Base-by-base conservation (phyloP, 2,113 vertebrate genomes). In the Panthera tigris region DNA sequence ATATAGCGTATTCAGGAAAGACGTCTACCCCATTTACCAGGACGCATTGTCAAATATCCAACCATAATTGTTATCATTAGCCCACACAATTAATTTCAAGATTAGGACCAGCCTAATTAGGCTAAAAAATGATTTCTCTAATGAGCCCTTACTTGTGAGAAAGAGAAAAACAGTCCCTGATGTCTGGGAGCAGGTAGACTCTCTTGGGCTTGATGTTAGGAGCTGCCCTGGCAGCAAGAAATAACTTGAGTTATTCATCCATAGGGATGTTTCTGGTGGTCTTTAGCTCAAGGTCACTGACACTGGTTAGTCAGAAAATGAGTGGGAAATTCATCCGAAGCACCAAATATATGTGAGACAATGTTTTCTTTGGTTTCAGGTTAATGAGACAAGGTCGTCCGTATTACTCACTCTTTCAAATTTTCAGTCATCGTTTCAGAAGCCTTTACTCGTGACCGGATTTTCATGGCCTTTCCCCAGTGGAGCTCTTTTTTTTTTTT, bases 81-180 rank as follows among this genome's bases (percentile, higher is more conserved):
- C 36, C 55, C 29, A 84, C 50, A 91, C 95, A 95, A 95, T 87
- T 73, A 91, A 92, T 95, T 95, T 96, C 88, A 94, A 91, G 74
- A 33, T 90, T 79, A 90, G n/a, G 33, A 73, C 13, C 41, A 78
- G 66, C 80, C 84, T 25, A 61, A 90, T 84, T 83, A 94, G 55
- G 50, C 74, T 87, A 76, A 86, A 41, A 88, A 94, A 94, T 74
- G 65, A 89, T 21, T 80, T 69, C 48, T 50, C 84, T 90, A 92
- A 94, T 48, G 84, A 97, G 76, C 8, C 63, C 33, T 80, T 84
- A 48, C 48, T 90, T 78, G 18, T 2, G 2, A 66, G n/a, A 69
- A 94, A 74, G 39, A 63, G 21, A 65, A 61, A 63, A 39, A 21
- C 33, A 82, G 41, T 2, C 31, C 27, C 33, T 66, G 19, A 45